Evolutionary conservation across 2,888 invertebrate genomes (phyloP).

Genomic region (Platycheirus albimanus): DNA sequence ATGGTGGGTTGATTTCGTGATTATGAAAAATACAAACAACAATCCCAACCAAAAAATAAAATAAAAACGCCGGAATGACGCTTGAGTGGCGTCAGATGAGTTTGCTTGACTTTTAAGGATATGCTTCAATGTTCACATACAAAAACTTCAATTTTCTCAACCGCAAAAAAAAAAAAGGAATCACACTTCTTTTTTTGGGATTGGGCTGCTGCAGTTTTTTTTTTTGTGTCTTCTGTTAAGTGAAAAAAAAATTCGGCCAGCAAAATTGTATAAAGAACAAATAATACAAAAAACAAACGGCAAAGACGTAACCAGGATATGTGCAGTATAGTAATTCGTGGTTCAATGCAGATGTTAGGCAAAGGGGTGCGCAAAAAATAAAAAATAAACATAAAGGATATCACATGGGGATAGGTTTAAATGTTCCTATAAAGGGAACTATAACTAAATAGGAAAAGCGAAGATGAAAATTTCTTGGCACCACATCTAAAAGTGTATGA

Average conservation of each 20-base stretch:
- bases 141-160: conserved; percentile 65
- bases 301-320: conserved; percentile 56
- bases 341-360: conserved; percentile 72
- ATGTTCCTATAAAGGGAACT: not conserved
- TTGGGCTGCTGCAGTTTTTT: conserved; percentile 47
- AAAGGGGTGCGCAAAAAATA: conserved; percentile 62
- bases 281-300: conserved; percentile 41
- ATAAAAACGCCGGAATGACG: conserved; percentile 49
- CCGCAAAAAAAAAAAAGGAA: conserved; percentile 59
- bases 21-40: conserved; percentile 61
- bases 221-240: not conserved
- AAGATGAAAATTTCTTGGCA: conserved; percentile 72
- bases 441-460: conserved; percentile 41
- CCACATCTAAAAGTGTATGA: too few species aligned
- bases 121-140: conserved; percentile 42
- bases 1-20: conserved; percentile 49
- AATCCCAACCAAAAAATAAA: conserved; percentile 17
- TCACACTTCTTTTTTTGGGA: conserved; percentile 55
- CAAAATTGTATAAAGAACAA: conserved; percentile 28
- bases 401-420: conserved; percentile 53
- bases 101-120: conserved; percentile 70
- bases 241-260: conserved; percentile 37
- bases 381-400: conserved; percentile 55
- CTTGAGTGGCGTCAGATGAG: conserved; percentile 68
- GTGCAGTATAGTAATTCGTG: conserved; percentile 74